Evolutionary conservation across 2,888 invertebrate genomes (phyloP), one percentile per base, ranked within the genome.

Genomic region (Dimorphilus gyrociliatus): DNA sequence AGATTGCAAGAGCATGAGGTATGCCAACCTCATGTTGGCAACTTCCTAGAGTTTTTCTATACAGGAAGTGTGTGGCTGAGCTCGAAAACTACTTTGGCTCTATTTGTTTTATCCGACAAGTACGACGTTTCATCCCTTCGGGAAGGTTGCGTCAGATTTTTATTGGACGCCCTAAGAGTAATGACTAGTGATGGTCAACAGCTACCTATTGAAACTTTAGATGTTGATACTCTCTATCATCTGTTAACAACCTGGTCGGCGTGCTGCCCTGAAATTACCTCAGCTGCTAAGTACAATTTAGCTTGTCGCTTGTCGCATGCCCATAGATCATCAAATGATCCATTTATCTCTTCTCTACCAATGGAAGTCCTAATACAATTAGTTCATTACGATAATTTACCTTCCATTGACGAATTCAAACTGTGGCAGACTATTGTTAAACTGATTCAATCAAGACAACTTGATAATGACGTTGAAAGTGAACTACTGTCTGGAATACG

Each of bases 41-140:
- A 52, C 8, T 56, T 58, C 37, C 41, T 58, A 16, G 53, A 53
- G 32, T 58, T 55, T 32, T 47, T 55, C 25, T 58, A 58, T 39
- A 53, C 55, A 30, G 57, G 57, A 4, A 48, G 47, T 2, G 51
- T 56, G 14, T 49, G 50, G 48, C 40, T 58, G 30, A 54, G 51
- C 32, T 39, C 53, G 24, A 50, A 51, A 23, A 51, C 54, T 38
- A 54, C 55, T 10, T 43, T 56, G 25, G 48, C 53, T 4, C 42
- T 58, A 17, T 53, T 49, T 34, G 45, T 48, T 32, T 41, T 58
- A 30, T 52, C 55, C 2, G 47, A 51, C 27, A 55, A 55, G 37
- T 58, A 56, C 34, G 44, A 48, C 15, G 51, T 56, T 5, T 44
- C 42, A 25, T 34, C 51, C 4, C 35, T 58, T 14, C 38, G 46